These are phyloP conservation scores for Martes flavigula DNA, from an alignment of 2,797 vertebrate species.

Conservation along the genomic window DNA sequence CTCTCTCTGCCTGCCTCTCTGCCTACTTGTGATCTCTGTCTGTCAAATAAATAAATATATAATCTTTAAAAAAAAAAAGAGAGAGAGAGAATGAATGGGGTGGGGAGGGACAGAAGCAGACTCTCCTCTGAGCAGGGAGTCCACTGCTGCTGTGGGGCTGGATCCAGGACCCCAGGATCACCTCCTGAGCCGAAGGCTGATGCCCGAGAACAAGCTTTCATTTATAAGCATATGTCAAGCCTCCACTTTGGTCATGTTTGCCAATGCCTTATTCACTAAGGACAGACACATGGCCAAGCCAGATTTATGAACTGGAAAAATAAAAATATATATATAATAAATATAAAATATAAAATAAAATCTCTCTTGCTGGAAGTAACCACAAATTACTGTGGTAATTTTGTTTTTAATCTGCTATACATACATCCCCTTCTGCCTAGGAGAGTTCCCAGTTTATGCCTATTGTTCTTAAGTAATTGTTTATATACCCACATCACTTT, in stretches of 20 bases:
- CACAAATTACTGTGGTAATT: not conserved
- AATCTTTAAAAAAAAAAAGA: too few species aligned
- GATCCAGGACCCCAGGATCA: not conserved
- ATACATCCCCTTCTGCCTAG: not conserved
- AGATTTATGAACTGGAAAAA: not conserved
- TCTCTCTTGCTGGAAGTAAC: not conserved
- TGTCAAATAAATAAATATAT: too few species aligned
- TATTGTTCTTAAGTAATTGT: not conserved
- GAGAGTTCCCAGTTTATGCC: not conserved
- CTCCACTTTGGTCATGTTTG: not conserved
- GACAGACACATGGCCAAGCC: not conserved
- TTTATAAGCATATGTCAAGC: not conserved
- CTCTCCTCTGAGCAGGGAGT: not conserved
- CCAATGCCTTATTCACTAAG: not conserved
- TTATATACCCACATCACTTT: not conserved
- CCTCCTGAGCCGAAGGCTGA: not conserved
- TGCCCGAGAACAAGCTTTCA: not conserved
- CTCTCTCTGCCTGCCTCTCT: too few species aligned
- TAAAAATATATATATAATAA: not conserved
- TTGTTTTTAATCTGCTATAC: not conserved
- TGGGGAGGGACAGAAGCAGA: not conserved
- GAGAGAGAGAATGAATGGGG: not conserved
- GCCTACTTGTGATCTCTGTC: too few species aligned
- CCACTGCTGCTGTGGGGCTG: not conserved
- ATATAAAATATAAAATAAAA: not conserved